Evolutionary conservation across 2,888 invertebrate genomes (phyloP).

Genomic region (Euclidia mi): DNA sequence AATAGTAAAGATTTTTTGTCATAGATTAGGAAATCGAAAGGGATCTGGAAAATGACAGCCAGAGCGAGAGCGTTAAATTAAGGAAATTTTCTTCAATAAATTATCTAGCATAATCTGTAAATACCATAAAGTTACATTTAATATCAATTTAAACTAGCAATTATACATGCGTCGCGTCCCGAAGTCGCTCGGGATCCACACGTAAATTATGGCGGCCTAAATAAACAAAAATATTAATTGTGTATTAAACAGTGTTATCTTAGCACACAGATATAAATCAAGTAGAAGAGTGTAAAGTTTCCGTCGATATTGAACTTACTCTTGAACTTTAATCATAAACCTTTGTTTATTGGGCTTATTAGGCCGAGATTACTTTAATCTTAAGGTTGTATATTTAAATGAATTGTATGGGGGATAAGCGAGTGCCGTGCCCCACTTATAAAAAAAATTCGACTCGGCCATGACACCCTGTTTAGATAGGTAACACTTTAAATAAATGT

Average conservation of each 20-base stretch:
- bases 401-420: conserved; percentile 24
- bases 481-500: too few relatives aligned
- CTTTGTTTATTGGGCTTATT: conserved; percentile 55
- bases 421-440: background rate
- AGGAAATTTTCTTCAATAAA: conserved; percentile 24
- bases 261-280: conserved; percentile 34
- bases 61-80: conserved; percentile 17
- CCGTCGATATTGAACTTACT: conserved; percentile 50
- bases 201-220: conserved; percentile 73
- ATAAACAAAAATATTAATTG: conserved; percentile 84
- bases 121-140: conserved; percentile 36
- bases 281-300: conserved; percentile 34
- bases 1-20: conserved; percentile 14
- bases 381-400: conserved; percentile 45
- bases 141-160: conserved; percentile 53
- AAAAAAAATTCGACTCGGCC: background rate
- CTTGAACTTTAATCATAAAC: conserved; percentile 52
- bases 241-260: conserved; percentile 62
- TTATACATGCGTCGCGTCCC: conserved; percentile 44
- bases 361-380: conserved; percentile 51
- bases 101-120: conserved; percentile 21
- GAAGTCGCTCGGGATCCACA: conserved; percentile 25
- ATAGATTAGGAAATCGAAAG: too few relatives aligned
- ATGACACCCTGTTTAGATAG: too few relatives aligned
- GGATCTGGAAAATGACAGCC: conserved; percentile 17